These are phyloP conservation scores for Parauchenoglanis ngamensis DNA, from an alignment of 2,797 vertebrate species.

Conservation along the genomic window DNA sequence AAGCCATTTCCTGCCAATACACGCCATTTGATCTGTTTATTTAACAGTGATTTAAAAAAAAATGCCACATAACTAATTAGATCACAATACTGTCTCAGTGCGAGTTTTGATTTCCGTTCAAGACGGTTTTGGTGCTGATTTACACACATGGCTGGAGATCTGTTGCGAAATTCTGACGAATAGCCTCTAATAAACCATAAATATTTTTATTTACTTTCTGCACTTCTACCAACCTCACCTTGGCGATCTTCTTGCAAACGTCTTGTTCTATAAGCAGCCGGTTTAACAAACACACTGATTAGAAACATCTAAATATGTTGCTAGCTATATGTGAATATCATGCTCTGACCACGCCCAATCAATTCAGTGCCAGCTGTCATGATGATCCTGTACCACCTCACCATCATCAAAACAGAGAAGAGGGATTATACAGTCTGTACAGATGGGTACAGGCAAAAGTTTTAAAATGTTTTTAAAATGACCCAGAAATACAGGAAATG, in stretches of 20 bases:
- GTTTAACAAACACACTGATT: neutral
- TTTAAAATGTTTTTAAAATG: too few species aligned
- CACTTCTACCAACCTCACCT: neutral
- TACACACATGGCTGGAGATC: neutral
- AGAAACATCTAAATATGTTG: neutral
- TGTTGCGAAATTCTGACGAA: neutral
- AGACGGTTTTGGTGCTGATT: neutral
- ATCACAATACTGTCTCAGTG: neutral
- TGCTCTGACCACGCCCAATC: neutral
- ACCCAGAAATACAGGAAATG: neutral
- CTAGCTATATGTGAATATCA: neutral
- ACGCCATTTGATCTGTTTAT: constrained; percentile 20
- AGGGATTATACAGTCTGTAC: neutral
- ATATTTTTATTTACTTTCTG: too few species aligned
- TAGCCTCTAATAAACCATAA: too few species aligned
- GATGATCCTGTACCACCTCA: neutral
- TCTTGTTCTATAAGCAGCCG: neutral
- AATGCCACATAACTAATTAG: neutral
- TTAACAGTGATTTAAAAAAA: constrained; percentile 25
- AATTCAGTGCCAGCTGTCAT: neutral
- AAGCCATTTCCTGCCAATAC: constrained; percentile 24
- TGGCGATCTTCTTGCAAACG: neutral
- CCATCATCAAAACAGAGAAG: constrained; percentile 1
- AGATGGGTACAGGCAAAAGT: neutral
- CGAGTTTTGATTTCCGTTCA: neutral